A percentile compares a stretch with the other conserved stretches of the same genome.
These are phyloP conservation scores for Amblyornis subalaris DNA, from an alignment of 2,113 vertebrate genomes.

Conservation along the genomic window DNA sequence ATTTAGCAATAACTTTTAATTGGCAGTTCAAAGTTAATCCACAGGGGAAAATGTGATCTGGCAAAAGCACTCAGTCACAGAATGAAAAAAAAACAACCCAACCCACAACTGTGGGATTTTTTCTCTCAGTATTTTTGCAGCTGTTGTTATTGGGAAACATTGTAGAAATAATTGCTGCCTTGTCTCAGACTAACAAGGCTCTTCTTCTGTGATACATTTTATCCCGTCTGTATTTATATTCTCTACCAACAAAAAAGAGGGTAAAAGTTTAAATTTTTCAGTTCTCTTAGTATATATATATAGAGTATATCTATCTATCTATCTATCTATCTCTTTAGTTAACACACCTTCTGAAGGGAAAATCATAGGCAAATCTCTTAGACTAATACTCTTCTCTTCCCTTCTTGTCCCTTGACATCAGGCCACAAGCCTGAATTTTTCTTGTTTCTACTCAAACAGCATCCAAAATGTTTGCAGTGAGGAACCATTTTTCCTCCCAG, in stretches of 20 bases:
- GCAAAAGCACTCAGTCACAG: slow-evolving; percentile 24
- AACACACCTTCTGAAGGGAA: background rate
- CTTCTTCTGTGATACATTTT: background rate
- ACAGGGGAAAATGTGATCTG: slow-evolving; percentile 30
- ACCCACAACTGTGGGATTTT: background rate
- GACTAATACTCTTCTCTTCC: background rate
- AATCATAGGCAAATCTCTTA: background rate
- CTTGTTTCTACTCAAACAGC: background rate
- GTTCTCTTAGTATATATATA: background rate
- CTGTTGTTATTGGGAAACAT: background rate
- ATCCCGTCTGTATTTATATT: background rate
- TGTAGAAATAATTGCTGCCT: background rate
- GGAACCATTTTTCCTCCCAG: background rate
- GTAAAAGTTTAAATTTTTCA: background rate
- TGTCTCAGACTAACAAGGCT: background rate
- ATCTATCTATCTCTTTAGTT: background rate
- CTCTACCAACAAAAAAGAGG: background rate
- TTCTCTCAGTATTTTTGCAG: background rate
- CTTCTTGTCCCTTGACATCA: background rate
- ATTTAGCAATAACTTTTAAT: slow-evolving; percentile 69
- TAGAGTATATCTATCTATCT: rapidly evolving
- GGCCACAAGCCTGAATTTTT: background rate
- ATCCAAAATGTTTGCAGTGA: background rate
- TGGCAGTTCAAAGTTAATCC: slow-evolving; percentile 67
- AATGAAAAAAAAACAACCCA: background rate